phyloP scores from a whole-genome alignment of 2,797 vertebrate species.

The Rhadinocentrus ornatus region DNA sequence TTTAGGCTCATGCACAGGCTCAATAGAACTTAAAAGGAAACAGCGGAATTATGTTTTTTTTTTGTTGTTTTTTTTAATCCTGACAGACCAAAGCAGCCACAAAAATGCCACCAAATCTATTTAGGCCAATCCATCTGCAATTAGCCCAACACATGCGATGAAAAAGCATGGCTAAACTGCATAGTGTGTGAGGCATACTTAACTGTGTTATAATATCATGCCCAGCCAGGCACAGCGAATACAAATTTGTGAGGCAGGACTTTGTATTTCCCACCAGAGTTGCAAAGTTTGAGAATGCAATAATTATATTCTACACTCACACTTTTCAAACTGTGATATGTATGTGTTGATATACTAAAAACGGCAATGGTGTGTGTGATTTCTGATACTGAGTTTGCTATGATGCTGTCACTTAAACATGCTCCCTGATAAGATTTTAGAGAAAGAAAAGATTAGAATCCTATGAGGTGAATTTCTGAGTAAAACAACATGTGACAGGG shows the following conservation, averaged over 20 bases:
- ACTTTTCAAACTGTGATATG: slow-evolving; percentile 17
- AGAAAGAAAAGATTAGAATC: not conserved
- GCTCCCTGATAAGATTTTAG: not conserved
- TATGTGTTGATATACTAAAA: slow-evolving; percentile 4
- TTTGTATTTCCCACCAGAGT: slow-evolving; percentile 53
- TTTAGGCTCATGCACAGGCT: slow-evolving; percentile 47
- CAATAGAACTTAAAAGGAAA: slow-evolving; percentile 52
- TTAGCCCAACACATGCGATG: slow-evolving; percentile 64
- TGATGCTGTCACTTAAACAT: slow-evolving; percentile 1
- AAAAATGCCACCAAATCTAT: slow-evolving; percentile 68
- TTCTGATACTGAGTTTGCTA: slow-evolving; percentile 18
- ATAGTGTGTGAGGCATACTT: slow-evolving; percentile 28
- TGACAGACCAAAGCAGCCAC: slow-evolving; percentile 52
- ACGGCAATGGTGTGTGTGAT: slow-evolving; percentile 16
- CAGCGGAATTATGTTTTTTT: slow-evolving; percentile 27
- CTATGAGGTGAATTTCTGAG: not conserved
- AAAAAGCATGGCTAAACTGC: slow-evolving; percentile 42
- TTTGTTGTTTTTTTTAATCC: slow-evolving; percentile 51
- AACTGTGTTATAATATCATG: slow-evolving; percentile 39
- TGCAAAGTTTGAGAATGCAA: slow-evolving; percentile 58
- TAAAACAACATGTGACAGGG: too few species aligned
- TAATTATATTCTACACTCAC: slow-evolving; percentile 49
- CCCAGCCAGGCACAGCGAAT: slow-evolving; percentile 58
- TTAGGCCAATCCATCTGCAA: slow-evolving; percentile 61
- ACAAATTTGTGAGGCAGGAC: slow-evolving; percentile 56